A percentile compares a stretch with the other conserved stretches of the same genome.
These are phyloP conservation scores for Catalaphyllia jardinei DNA, from an alignment of 64 coral and sea anemone species.

Conservation along the genomic window DNA sequence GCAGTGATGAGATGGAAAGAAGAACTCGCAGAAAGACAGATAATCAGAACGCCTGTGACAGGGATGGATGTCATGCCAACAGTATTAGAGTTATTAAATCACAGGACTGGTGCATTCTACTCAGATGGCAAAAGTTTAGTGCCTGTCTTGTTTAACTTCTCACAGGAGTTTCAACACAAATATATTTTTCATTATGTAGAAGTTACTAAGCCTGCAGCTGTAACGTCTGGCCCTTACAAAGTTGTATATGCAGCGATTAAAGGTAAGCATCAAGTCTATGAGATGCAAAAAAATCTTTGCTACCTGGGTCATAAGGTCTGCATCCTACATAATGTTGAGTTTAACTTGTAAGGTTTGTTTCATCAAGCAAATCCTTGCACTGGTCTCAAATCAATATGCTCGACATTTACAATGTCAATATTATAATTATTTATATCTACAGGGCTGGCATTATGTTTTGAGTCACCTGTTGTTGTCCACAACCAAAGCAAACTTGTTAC, in stretches of 20 bases:
- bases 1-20: constrained; percentile 77
- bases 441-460: too few species aligned
- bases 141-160: constrained; percentile 57
- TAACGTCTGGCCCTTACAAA: constrained; percentile 69
- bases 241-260: constrained; percentile 51
- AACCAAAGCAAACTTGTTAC: too few species aligned
- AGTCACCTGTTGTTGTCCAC: too few species aligned
- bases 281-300: too few species aligned
- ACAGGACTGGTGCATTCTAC: constrained; percentile 19
- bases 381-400: too few species aligned
- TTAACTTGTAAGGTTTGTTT: too few species aligned
- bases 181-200: constrained; percentile 86
- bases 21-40: constrained; percentile 13
- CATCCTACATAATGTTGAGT: too few species aligned
- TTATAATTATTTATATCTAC: too few species aligned
- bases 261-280: constrained; percentile 39
- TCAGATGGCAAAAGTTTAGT: constrained; percentile 77
- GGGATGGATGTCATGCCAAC: constrained; percentile 84
- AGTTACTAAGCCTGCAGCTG: constrained; percentile 71
- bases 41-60: constrained; percentile 64
- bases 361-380: too few species aligned
- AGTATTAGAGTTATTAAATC: constrained; percentile 63
- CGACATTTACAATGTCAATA: too few species aligned
- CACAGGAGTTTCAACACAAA: constrained; percentile 56
- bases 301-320: too few species aligned